Evolutionary conservation across 2,113 vertebrate genomes (phyloP).

Genomic region (Oxygymnocypris stewartii): DNA sequence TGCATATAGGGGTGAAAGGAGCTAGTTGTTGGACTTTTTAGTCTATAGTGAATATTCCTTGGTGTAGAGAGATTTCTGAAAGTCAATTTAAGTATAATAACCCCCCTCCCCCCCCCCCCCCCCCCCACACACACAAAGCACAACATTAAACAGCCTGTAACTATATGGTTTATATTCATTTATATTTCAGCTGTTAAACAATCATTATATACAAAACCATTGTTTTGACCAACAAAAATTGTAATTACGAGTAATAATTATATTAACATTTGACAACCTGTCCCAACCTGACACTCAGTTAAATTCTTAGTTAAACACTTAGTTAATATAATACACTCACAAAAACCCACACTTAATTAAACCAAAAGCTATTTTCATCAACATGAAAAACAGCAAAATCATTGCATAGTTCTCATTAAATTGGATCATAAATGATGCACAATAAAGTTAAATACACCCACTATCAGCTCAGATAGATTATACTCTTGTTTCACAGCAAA

Average conservation of each 20-base stretch:
- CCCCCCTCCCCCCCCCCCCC: not conserved
- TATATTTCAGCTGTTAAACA: not conserved
- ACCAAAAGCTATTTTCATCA: slow-evolving; percentile 15
- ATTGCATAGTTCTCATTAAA: not conserved
- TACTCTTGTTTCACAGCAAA: slow-evolving; percentile 4
- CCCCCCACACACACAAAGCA: not conserved
- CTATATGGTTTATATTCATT: not conserved
- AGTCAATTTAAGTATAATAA: not conserved
- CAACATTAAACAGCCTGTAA: not conserved
- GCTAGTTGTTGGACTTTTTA: not conserved
- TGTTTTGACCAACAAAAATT: not conserved
- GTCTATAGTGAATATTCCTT: not conserved
- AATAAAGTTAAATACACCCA: slow-evolving; percentile 9
- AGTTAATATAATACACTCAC: not conserved
- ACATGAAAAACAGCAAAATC: slow-evolving; percentile 5
- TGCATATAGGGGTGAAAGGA: not conserved
- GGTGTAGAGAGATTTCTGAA: not conserved
- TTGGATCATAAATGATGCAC: slow-evolving; percentile 3
- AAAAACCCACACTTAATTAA: not conserved
- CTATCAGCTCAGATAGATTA: slow-evolving; percentile 8
- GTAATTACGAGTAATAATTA: not conserved
- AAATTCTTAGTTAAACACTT: not conserved
- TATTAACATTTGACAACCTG: not conserved
- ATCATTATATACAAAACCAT: not conserved
- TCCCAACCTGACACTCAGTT: not conserved